Evolutionary conservation across 2,113 vertebrate species (phyloP).

Genomic region (Hyperopisus bebe): DNA sequence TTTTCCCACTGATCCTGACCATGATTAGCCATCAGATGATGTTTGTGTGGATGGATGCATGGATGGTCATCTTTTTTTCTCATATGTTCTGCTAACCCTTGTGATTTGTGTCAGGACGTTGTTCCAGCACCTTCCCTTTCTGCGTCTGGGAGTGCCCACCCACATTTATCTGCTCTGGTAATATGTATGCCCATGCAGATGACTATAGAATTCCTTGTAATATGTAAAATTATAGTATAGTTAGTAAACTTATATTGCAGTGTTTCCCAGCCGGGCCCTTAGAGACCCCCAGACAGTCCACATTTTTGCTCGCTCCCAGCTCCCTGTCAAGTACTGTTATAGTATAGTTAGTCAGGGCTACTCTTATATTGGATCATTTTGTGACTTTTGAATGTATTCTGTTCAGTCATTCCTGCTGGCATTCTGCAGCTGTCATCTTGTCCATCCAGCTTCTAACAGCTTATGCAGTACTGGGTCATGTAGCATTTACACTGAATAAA

Average conservation of each 20-base stretch:
- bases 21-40: neutral
- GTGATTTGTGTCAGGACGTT: neutral
- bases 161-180: neutral
- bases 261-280: neutral
- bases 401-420: neutral
- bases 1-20: neutral
- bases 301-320: neutral
- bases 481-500: neutral
- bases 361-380: neutral
- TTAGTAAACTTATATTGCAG: neutral
- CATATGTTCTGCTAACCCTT: neutral
- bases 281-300: neutral
- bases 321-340: neutral
- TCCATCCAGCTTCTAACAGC: neutral
- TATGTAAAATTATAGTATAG: neutral
- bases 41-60: neutral
- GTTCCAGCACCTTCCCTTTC: neutral
- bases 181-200: neutral
- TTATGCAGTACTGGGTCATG: neutral
- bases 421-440: neutral
- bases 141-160: neutral
- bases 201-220: neutral
- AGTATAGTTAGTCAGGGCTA: neutral
- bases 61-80: neutral
- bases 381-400: neutral